phyloP scores from a whole-genome alignment of 2,113 vertebrate genomes.

The Haplotaxodon microlepis region DNA sequence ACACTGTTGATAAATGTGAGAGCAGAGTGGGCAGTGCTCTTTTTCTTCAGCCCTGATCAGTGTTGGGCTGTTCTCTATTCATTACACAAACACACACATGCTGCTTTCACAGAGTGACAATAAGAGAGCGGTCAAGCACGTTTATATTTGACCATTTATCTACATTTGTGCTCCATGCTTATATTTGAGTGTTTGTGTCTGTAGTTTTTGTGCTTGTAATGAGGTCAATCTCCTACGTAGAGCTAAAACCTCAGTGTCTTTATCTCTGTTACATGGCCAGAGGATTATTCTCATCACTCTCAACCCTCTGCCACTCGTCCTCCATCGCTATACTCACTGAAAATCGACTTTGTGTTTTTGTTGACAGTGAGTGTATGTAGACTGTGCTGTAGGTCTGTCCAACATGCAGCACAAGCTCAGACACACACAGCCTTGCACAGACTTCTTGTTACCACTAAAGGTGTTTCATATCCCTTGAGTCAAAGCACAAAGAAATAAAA shows the following conservation, averaged over 20 bases:
- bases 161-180: neutral
- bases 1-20: conserved; percentile 89
- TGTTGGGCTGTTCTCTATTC: conserved; percentile 85
- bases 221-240: conserved; percentile 60
- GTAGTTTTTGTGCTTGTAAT: conserved; percentile 38
- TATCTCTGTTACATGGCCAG: conserved; percentile 56
- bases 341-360: neutral
- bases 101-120: neutral
- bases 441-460: neutral
- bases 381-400: neutral
- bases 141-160: neutral
- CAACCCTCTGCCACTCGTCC: neutral
- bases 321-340: neutral
- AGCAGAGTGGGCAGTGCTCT: conserved; percentile 69
- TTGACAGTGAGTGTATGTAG: fast-evolving
- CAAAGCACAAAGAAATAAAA: neutral
- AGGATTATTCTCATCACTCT: conserved; percentile 59
- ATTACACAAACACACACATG: conserved; percentile 70
- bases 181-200: neutral
- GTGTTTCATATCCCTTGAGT: neutral
- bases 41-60: conserved; percentile 82
- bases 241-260: conserved; percentile 60
- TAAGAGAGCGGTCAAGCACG: neutral
- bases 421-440: neutral
- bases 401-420: neutral